Base-by-base conservation (phyloP, 2,113 vertebrate species). In the Neopipo cinnamomea region DNA sequence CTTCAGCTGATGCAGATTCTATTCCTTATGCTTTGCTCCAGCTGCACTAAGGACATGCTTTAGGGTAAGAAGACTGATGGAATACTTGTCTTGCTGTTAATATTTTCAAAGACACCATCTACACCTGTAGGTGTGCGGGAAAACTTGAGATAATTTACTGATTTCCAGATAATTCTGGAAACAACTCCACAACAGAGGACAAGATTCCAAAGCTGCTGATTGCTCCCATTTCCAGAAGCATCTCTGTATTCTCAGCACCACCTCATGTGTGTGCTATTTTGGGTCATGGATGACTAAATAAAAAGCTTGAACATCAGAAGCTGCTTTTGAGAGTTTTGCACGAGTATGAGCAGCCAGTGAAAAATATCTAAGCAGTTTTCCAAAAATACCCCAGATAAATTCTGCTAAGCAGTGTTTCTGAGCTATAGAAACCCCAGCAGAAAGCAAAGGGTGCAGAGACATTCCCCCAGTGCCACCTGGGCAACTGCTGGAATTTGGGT, bases 251-350 rank as follows among this genome's bases (percentile, higher is more conserved):
- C 73, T 42, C 68, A 94, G 52, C 73, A 67, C 10, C 23, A 9
- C 25, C 3, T 47, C 25, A 18, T 2, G 8, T 0, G 0, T 23
- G 56, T 1, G 28, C 39, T 63, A 8, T 50, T 89, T 85, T 52
- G 61, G 42, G n/a, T 58, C 50, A 53, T 8, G 1, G 50, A 23
- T 28, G 55, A 67, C 50, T 61, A 80, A 86, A 89, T 12, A 41
- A 80, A 65, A 1, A 2, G 16, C 46, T 39, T n/a, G 37, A 66
- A 58, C 83, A 80, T n/a, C 52, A 78, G 35, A 72, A 50, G 21
- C 30, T 63, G 24, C 81, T 90, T 89, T 62, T 18, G 25, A 65
- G 79, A 67, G 49, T 58, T 88, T 39, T 66, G 46, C 42, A 37
- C 0, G 1, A 44, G 27, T 12, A 11, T 5, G 42, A 81, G 44